Conservation (phyloP, 2,797 vertebrate genomes). For the Galagoides demidoff region DNA sequence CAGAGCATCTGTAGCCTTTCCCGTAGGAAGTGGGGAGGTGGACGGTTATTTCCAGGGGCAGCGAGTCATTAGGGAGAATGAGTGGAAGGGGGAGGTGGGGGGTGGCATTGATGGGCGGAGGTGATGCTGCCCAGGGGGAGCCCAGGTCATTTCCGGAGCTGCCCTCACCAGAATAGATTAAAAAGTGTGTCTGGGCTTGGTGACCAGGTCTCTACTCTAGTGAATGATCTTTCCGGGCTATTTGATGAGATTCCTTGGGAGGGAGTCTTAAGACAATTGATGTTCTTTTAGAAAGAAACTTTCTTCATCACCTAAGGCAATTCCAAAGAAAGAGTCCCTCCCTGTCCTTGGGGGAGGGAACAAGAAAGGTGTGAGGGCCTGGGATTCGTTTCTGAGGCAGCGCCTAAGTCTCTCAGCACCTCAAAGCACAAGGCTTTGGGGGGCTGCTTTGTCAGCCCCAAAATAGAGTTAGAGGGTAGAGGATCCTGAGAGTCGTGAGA, state of each 20-base stretch:
- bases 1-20: background rate
- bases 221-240: background rate
- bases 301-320: background rate
- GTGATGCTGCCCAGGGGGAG: no score
- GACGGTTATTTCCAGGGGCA: background rate
- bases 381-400: background rate
- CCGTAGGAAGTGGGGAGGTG: background rate
- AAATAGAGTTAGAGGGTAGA: background rate
- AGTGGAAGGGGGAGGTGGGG: no score
- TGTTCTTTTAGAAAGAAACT: background rate
- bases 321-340: background rate
- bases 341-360: background rate
- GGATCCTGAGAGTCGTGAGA: background rate
- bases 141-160: background rate
- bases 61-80: background rate
- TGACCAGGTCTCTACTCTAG: background rate
- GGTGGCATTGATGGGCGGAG: background rate
- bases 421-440: background rate
- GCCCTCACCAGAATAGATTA: background rate
- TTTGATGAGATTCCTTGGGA: background rate
- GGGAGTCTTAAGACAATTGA: background rate
- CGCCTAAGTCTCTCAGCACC: background rate
- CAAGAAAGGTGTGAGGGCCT: background rate
- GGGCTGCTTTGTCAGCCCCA: background rate
- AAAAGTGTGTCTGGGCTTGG: background rate